Evolutionary conservation across 1,140 invertebrate species (phyloP).

Genomic region (Argopecten irradians): DNA sequence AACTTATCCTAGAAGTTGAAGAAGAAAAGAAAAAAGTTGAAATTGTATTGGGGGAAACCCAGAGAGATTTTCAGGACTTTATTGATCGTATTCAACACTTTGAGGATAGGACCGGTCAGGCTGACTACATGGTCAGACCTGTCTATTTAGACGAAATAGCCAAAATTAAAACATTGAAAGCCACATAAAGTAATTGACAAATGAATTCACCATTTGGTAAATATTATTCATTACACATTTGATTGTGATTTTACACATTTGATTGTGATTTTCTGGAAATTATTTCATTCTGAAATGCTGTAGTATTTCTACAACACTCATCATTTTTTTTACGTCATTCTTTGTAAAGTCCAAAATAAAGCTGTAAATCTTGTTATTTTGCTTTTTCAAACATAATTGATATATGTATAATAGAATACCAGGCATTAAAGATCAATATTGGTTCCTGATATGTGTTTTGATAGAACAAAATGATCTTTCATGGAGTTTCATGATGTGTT

Average conservation of each 20-base stretch:
- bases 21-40: slow-evolving; percentile 57
- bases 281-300: not conserved
- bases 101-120: slow-evolving; percentile 47
- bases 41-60: slow-evolving; percentile 51
- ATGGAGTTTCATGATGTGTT: too few species aligned
- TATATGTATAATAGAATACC: too few species aligned
- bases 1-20: slow-evolving; percentile 46
- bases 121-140: slow-evolving; percentile 56
- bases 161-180: slow-evolving; percentile 25
- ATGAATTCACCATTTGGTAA: not conserved
- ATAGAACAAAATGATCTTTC: too few species aligned
- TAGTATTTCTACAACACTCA: not conserved
- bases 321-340: too few species aligned
- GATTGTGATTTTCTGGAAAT: not conserved
- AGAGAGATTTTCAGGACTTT: slow-evolving; percentile 62
- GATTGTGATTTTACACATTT: too few species aligned
- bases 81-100: slow-evolving; percentile 57
- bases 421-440: too few species aligned
- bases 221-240: too few species aligned
- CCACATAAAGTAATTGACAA: too few species aligned
- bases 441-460: too few species aligned
- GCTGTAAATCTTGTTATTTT: too few species aligned
- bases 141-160: slow-evolving; percentile 60
- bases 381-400: too few species aligned
- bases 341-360: too few species aligned